Base-by-base conservation (phyloP, 2,113 vertebrate species). In the Condylura cristata region DNA sequence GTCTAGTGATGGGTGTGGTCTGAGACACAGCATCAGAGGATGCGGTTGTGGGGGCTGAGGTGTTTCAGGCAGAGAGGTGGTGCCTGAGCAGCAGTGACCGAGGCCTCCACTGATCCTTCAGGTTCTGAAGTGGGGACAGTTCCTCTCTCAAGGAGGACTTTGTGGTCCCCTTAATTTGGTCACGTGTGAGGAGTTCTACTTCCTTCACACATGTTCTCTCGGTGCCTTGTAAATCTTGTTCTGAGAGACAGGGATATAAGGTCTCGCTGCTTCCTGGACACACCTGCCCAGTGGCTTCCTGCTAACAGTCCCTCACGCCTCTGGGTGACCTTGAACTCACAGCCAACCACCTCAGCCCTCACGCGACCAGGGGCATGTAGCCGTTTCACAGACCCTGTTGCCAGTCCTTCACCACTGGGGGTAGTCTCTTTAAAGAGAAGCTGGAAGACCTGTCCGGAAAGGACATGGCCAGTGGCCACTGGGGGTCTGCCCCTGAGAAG, bases 261-360 rank as follows among this genome's bases (percentile, higher is more conserved):
- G 28, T 51, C 65, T 81, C 85, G 24, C 12, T 79, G 60, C 85
- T 93, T 58, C 32, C 48, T 68, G 92, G 76, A 28, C 84, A 63
- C 22, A 8, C 75, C 82, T 86, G 51, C 78, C 74, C 92, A 51
- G 46, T 95, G 89, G 82, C 91, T 91, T 95, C 91, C 91, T 96
- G 58, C 56, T 53, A 53, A 93, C 94, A 85, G 92, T 93, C 96
- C 95, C 93, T 97, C 97, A 95, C 97, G 97, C 95, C 34, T 89
- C 61, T 79, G 5, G 96, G 90, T 97, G 97, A 92, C 97, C 39
- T 26, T 98, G 61, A 97, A 96, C 93, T 96, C 94, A 41, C 58
- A 88, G 96, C 87, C 53, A 97, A 87, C 97, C 94, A 96, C 93
- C 96, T 86, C 70, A 32, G 90, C 91, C 93, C n/a, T 74, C 58